These are phyloP conservation scores for Drosophila mercatorum DNA, from an alignment of 2,888 invertebrate genomes.

Conservation along the genomic window DNA sequence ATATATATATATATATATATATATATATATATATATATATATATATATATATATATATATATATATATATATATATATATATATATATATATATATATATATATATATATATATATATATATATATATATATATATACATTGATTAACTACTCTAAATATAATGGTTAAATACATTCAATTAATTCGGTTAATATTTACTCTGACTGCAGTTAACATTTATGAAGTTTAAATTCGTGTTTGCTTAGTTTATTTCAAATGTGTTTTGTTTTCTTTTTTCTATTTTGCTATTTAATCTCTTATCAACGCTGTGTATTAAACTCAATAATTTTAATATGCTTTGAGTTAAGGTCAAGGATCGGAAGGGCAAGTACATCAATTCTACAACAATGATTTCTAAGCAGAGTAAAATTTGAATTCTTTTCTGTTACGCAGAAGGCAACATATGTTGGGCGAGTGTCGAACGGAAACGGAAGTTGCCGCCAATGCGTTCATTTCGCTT, in stretches of 20 bases:
- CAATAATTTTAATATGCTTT: constrained; percentile 5
- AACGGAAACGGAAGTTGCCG: constrained; percentile 42
- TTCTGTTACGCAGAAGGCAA: background rate
- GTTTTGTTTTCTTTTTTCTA: constrained; percentile 15
- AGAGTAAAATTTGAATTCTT: background rate
- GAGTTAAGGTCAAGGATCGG: background rate
- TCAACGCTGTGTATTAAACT: background rate
- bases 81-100: constrained; percentile 30
- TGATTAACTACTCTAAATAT: background rate
- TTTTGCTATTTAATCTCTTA: background rate
- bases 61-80: constrained; percentile 31
- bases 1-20: constrained; percentile 26
- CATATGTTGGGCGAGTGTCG: constrained; percentile 26
- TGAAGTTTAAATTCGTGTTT: constrained; percentile 62
- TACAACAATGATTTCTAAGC: background rate
- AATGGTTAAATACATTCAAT: constrained; percentile 27
- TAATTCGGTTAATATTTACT: constrained; percentile 16
- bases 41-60: constrained; percentile 24
- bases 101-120: constrained; percentile 32
- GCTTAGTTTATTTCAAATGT: constrained; percentile 31
- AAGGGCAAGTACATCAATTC: background rate
- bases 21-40: constrained; percentile 27
- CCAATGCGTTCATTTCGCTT: background rate
- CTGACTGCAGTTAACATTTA: constrained; percentile 44
- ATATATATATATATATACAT: constrained; percentile 24